phyloP scores from a whole-genome alignment of 1,140 invertebrate genomes.

The Drosophila pseudoananassae region DNA sequence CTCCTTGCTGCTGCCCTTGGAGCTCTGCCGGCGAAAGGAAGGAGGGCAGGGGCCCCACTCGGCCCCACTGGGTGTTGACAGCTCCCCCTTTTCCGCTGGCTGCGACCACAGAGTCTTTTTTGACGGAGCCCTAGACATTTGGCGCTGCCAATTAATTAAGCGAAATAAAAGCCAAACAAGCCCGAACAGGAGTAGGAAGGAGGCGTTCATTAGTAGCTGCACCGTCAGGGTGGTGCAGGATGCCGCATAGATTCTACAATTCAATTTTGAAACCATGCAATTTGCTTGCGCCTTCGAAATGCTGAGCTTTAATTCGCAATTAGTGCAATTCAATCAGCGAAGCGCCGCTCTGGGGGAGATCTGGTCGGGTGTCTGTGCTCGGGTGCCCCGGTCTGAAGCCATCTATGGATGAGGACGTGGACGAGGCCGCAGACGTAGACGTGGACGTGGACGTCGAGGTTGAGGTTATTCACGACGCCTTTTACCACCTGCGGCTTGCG shows the following conservation, averaged over 20 bases:
- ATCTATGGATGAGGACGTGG: constrained; percentile 3
- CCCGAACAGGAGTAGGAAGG: constrained; percentile 36
- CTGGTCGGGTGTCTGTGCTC: constrained; percentile 11
- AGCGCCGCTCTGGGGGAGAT: constrained; percentile 50
- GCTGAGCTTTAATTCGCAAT: constrained; percentile 78
- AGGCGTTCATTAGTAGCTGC: constrained; percentile 60
- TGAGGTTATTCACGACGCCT: constrained; percentile 38
- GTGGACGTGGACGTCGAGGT: constrained; percentile 4
- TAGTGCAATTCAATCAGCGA: constrained; percentile 78
- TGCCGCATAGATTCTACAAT: constrained; percentile 49
- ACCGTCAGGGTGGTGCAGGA: not conserved
- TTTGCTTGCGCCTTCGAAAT: constrained; percentile 60
- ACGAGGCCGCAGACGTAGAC: not conserved
- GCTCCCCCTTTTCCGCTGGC: constrained; percentile 40
- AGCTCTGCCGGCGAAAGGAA: constrained; percentile 17
- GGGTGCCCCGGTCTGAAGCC: not conserved
- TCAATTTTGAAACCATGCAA: constrained; percentile 70
- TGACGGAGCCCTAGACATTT: constrained; percentile 40
- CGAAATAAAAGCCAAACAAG: constrained; percentile 79
- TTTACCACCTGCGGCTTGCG: constrained; percentile 82
- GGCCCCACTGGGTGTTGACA: constrained; percentile 58
- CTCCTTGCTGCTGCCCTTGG: constrained; percentile 55
- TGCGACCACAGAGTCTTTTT: constrained; percentile 45
- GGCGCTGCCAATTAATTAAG: constrained; percentile 82
- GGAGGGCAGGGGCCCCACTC: not conserved